Evolutionary conservation across 1,140 invertebrate species (phyloP).

Genomic region (Leguminivora glycinivorella): DNA sequence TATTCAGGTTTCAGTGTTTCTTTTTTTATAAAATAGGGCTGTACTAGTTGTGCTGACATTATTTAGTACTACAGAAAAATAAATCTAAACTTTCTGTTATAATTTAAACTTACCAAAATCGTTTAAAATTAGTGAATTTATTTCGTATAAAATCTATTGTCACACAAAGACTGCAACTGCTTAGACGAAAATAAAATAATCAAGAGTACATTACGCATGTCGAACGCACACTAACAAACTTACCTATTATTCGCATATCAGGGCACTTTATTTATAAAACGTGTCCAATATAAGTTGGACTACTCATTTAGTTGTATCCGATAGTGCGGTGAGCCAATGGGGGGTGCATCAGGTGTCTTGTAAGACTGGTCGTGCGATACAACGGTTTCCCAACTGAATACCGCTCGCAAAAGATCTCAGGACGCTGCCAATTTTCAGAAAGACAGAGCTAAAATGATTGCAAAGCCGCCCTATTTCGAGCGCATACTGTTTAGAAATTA

Average conservation of each 20-base stretch:
- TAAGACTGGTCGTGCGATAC: constrained; percentile 50
- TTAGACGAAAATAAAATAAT: constrained; percentile 46
- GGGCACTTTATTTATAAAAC: constrained; percentile 71
- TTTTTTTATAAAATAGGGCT: not conserved
- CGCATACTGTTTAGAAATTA: constrained; percentile 68
- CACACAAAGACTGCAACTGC: constrained; percentile 29
- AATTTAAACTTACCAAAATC: constrained; percentile 1
- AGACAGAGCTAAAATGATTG: constrained; percentile 78
- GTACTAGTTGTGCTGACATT: not conserved
- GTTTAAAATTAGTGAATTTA: not conserved
- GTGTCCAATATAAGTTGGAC: constrained; percentile 52
- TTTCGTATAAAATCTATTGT: constrained; percentile 26
- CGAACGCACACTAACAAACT: constrained; percentile 50
- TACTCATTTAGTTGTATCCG: constrained; percentile 45
- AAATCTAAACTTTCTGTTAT: not conserved
- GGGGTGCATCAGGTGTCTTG: constrained; percentile 54
- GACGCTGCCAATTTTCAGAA: constrained; percentile 78
- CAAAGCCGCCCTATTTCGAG: constrained; percentile 77
- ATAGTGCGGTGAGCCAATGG: constrained; percentile 31
- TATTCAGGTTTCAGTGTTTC: constrained; percentile 17
- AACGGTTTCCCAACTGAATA: constrained; percentile 77
- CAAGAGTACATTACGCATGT: constrained; percentile 39
- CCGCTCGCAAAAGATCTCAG: constrained; percentile 71
- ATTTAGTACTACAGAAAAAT: not conserved
- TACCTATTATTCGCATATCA: constrained; percentile 70